Percentiles rank a stretch among this genome's conserved stretches.
These are phyloP conservation scores for Moxostoma hubbsi DNA, from an alignment of 2,797 vertebrate species.

Conservation along the genomic window DNA sequence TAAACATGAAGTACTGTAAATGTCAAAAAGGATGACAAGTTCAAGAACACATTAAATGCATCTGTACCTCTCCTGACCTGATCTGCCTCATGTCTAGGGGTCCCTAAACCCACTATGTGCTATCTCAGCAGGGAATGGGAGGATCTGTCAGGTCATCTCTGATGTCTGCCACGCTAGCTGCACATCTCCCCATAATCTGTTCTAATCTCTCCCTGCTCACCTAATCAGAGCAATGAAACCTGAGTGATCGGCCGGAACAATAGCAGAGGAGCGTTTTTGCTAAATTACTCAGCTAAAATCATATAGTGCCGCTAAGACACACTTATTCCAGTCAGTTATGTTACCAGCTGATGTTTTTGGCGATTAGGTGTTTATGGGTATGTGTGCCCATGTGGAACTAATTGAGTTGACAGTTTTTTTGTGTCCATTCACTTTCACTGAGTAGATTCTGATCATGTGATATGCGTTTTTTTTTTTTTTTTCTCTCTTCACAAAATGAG, in stretches of 20 bases:
- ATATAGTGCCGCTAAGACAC: conserved; percentile 67
- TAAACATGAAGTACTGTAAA: conserved; percentile 1
- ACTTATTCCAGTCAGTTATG: conserved; percentile 84
- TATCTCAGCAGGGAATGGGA: conserved; percentile 29
- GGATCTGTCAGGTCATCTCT: conserved; percentile 42
- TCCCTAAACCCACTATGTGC: background rate
- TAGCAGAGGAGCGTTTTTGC: conserved; percentile 75
- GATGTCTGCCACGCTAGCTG: conserved; percentile 37
- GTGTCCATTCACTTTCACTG: conserved; percentile 16
- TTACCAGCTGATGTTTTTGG: conserved; percentile 86
- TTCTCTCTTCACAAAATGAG: background rate
- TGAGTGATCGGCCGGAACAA: conserved; percentile 79
- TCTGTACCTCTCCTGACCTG: conserved; percentile 20
- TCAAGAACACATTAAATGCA: conserved; percentile 15
- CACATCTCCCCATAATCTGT: conserved; percentile 70
- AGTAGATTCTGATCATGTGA: conserved; percentile 15
- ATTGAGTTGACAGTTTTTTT: conserved; percentile 18
- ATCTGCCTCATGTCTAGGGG: background rate
- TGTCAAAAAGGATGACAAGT: background rate
- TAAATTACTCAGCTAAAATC: conserved; percentile 82
- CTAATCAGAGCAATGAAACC: conserved; percentile 83
- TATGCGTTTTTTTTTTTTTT: conserved; percentile 1
- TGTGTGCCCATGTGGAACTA: conserved; percentile 71
- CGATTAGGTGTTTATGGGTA: conserved; percentile 63
- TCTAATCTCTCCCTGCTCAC: conserved; percentile 90